These are phyloP conservation scores for Ara ararauna DNA, from an alignment of 2,797 vertebrate genomes.

Conservation along the genomic window DNA sequence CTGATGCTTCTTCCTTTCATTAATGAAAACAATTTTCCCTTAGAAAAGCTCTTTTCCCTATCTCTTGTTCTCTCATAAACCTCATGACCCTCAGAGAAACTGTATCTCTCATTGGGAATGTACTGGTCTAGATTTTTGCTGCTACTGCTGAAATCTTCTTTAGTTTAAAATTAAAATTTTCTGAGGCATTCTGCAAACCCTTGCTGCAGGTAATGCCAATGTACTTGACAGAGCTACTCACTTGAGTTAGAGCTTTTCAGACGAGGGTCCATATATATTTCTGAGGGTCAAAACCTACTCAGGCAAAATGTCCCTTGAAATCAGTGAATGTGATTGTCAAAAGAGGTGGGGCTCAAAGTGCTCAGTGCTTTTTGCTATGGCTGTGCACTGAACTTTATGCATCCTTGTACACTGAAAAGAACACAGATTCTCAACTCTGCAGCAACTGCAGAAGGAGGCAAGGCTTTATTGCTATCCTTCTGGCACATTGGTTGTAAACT, in stretches of 20 bases:
- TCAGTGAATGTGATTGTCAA: neutral
- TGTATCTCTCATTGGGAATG: conserved; percentile 25
- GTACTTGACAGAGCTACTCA: conserved; percentile 39
- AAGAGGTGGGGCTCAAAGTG: neutral
- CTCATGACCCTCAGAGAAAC: conserved; percentile 20
- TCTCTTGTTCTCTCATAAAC: conserved; percentile 1
- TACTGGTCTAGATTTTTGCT: conserved; percentile 54
- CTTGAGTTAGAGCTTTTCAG: conserved; percentile 12
- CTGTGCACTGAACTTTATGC: neutral
- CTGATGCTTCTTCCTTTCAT: neutral
- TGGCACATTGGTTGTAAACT: neutral
- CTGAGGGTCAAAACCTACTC: conserved; percentile 28
- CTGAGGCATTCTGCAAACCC: neutral
- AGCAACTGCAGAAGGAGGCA: neutral
- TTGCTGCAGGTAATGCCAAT: neutral
- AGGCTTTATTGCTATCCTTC: neutral
- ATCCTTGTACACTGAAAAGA: neutral
- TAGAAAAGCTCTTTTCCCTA: neutral
- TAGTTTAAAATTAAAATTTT: neutral
- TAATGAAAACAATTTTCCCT: neutral
- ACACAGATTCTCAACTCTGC: neutral
- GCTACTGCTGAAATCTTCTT: conserved; percentile 46
- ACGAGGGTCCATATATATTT: neutral
- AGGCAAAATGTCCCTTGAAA: conserved; percentile 50
- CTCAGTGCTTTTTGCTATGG: neutral